Base-by-base conservation (phyloP, 2,797 vertebrate genomes). In the Phrynocephalus guinanensis region DNA sequence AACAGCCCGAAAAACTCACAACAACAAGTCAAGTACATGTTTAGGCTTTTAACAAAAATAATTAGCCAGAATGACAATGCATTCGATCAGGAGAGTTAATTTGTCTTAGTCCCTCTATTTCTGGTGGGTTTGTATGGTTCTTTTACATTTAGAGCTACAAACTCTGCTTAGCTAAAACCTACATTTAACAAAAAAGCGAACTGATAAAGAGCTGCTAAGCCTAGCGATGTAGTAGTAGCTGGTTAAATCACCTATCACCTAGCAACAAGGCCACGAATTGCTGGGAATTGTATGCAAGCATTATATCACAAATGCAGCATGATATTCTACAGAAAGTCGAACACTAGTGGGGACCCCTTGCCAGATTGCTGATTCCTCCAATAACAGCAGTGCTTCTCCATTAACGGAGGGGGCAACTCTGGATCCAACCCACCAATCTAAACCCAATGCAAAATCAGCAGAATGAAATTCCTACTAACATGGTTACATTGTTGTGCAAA, bases 131-230 rank as follows among this genome's bases (percentile, higher is more conserved):
- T 38, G 9, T 67, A 24, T 76, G 26, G 0, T 68, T 85, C 67
- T 77, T 67, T 44, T 38, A 77, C 26, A 50, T 44, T 63, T 72
- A 72, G n/a, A 33, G 24, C 63, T 9, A 60, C 15, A 15, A 50
- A 73, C 22, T 10, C 60, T 85, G 4, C 56, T 20, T 28, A 16
- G n/a, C 28, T 48, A 67, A 85, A 67, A 44, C 9, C 16, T 30
- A 28, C 38, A 85, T 77, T 85, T 78, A 85, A 15, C 75, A 78
- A 67, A 30, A 83, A 83, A 52, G 26, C 63, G 26, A 77, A 38
- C 15, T 4, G 67, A 67, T 85, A 67, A 67, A 78, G 63, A 77
- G 75, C 60, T n/a, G n/a, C 11, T n/a, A 30, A 52, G 20, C 2
- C 44, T 52, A 83, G 50, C 50, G 52, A 66, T 83, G 28, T 24